Conservation (phyloP, 2,888 invertebrate genomes). For the Ornithoptera priamus region DNA sequence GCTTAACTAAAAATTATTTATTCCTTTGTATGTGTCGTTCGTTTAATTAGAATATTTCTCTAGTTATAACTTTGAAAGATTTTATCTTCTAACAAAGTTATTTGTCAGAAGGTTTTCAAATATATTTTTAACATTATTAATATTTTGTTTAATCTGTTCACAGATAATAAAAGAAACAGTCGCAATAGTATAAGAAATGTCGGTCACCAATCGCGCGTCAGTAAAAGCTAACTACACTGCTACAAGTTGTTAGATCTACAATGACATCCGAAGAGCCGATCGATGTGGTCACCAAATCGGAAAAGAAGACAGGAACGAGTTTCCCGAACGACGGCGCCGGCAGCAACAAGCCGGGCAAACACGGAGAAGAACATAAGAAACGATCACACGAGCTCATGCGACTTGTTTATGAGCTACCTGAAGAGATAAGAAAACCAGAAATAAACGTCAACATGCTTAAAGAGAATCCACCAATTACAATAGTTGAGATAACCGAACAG, state of each 20-base stretch:
- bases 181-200: slow-evolving; percentile 50
- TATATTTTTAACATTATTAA: neutral
- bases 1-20: no score
- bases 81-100: no score
- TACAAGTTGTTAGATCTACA: slow-evolving; percentile 48
- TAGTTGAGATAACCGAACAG: slow-evolving; percentile 71
- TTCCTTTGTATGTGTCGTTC: no score
- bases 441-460: slow-evolving; percentile 66
- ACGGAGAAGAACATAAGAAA: slow-evolving; percentile 50
- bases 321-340: slow-evolving; percentile 55
- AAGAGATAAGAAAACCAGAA: slow-evolving; percentile 56
- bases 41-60: no score
- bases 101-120: no score
- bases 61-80: no score
- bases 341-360: slow-evolving; percentile 51
- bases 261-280: slow-evolving; percentile 75
- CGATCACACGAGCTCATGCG: slow-evolving; percentile 69
- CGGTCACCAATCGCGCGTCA: slow-evolving; percentile 39
- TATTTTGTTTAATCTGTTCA: slow-evolving; percentile 7
- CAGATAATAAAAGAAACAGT: slow-evolving; percentile 14
- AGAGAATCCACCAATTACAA: slow-evolving; percentile 72
- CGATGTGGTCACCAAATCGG: slow-evolving; percentile 63
- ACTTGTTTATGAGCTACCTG: slow-evolving; percentile 73
- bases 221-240: slow-evolving; percentile 36
- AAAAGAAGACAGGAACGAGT: slow-evolving; percentile 60